Percentiles rank a stretch among this genome's conserved stretches.
Evolutionary conservation across 2,888 invertebrate genomes (phyloP).

Genomic region (Tetheella fluctuosa): DNA sequence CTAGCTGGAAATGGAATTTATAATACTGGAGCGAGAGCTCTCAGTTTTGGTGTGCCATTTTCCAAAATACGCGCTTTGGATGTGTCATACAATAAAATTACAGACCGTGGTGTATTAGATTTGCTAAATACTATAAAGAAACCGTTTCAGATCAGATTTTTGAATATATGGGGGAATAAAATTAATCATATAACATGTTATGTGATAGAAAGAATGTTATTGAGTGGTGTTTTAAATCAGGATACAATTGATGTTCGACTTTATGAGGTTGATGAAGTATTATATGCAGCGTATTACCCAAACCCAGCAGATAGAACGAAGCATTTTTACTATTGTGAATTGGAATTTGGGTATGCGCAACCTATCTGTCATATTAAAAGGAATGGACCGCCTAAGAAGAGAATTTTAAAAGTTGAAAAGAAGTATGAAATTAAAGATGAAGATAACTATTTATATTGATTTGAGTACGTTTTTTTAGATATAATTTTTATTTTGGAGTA

Average conservation of each 20-base stretch:
- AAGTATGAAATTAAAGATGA: neutral
- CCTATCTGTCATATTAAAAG: constrained; percentile 70
- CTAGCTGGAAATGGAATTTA: constrained; percentile 83
- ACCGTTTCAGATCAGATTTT: constrained; percentile 62
- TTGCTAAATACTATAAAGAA: constrained; percentile 84
- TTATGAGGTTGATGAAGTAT: constrained; percentile 61
- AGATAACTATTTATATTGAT: neutral
- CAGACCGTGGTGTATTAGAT: constrained; percentile 78
- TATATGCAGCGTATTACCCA: constrained; percentile 68
- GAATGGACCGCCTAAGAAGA: constrained; percentile 52
- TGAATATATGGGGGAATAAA: constrained; percentile 75
- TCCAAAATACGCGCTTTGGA: constrained; percentile 84
- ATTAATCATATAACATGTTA: constrained; percentile 68
- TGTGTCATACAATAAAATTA: constrained; percentile 82
- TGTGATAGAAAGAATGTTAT: constrained; percentile 68
- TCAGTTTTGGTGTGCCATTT: constrained; percentile 82
- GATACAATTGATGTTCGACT: constrained; percentile 67
- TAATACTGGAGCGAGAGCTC: constrained; percentile 82
- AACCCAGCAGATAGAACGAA: constrained; percentile 78
- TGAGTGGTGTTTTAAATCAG: constrained; percentile 63
- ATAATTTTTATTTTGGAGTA: neutral
- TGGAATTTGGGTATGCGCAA: constrained; percentile 70
- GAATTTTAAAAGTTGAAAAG: constrained; percentile 53
- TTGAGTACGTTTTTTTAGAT: neutral
- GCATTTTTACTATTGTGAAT: constrained; percentile 81